Evolutionary conservation across 2,888 invertebrate genomes (phyloP).

Genomic region (Linnaemya vulpina): DNA sequence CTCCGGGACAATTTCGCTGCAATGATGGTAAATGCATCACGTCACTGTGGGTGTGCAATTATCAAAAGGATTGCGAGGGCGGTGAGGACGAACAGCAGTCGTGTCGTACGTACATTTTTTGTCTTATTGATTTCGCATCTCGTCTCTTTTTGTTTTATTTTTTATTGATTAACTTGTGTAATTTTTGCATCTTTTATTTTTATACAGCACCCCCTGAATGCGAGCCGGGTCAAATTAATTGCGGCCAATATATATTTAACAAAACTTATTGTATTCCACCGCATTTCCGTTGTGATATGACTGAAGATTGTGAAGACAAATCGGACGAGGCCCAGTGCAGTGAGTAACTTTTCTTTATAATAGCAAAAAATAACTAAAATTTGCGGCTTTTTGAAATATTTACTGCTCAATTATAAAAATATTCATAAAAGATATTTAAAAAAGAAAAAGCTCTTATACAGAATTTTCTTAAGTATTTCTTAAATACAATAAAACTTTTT

Average conservation of each 20-base stretch:
- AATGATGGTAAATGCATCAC: slow-evolving; percentile 95
- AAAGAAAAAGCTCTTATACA: no score
- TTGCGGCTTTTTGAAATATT: no score
- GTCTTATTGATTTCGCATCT: not conserved
- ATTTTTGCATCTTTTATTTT: slow-evolving; percentile 1
- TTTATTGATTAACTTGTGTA: slow-evolving; percentile 7
- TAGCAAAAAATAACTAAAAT: no score
- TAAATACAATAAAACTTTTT: no score
- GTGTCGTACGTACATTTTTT: slow-evolving; percentile 90
- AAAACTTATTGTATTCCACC: slow-evolving; percentile 97
- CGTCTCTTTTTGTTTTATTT: not conserved
- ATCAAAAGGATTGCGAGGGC: slow-evolving; percentile 96
- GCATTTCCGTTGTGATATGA: slow-evolving; percentile 97
- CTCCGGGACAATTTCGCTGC: slow-evolving; percentile 91
- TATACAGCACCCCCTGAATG: slow-evolving; percentile 95
- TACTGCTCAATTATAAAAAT: no score
- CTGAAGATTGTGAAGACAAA: slow-evolving; percentile 96
- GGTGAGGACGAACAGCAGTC: slow-evolving; percentile 95
- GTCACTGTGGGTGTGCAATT: slow-evolving; percentile 94
- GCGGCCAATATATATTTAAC: slow-evolving; percentile 97
- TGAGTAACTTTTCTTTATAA: slow-evolving; percentile 85
- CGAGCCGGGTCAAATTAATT: slow-evolving; percentile 94
- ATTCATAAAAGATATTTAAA: no score
- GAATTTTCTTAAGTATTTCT: no score
- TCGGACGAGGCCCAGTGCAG: slow-evolving; percentile 98